Conservation (phyloP, 2,888 invertebrate genomes). For the Thalpophila matura region DNA sequence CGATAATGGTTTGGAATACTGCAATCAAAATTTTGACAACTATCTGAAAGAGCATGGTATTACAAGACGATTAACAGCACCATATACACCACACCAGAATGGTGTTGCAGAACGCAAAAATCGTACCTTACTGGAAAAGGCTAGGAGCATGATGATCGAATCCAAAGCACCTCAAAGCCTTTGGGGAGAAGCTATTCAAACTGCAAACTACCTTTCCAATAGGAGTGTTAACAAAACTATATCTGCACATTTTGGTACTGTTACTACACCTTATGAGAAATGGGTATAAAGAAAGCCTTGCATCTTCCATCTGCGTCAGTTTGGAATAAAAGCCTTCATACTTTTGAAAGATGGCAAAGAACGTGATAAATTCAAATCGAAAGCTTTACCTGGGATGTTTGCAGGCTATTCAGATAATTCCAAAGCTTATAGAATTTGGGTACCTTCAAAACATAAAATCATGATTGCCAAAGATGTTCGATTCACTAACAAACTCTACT, state of each 20-base stretch:
- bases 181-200: not conserved
- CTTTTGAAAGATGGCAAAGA: not conserved
- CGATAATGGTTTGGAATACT: not conserved
- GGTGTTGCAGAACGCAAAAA: conserved; percentile 18
- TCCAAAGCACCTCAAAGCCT: not conserved
- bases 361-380: no score
- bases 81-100: conserved; percentile 25
- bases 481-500: no score
- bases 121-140: conserved; percentile 18
- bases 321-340: not conserved
- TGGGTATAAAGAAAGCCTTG: not conserved
- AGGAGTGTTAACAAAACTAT: not conserved
- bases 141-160: conserved; percentile 10
- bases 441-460: no score
- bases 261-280: not conserved
- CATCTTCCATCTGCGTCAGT: not conserved
- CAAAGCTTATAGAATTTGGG: no score
- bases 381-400: no score
- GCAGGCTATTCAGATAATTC: no score
- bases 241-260: not conserved
- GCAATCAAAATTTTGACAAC: no score
- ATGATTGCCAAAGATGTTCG: no score
- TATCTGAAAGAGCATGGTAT: not conserved
- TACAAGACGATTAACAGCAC: conserved; percentile 6
- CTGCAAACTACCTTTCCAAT: not conserved